A percentile compares a stretch with the other conserved stretches of the same genome.
phyloP scores from a whole-genome alignment of 2,113 vertebrate genomes.

The Hyperopisus bebe region DNA sequence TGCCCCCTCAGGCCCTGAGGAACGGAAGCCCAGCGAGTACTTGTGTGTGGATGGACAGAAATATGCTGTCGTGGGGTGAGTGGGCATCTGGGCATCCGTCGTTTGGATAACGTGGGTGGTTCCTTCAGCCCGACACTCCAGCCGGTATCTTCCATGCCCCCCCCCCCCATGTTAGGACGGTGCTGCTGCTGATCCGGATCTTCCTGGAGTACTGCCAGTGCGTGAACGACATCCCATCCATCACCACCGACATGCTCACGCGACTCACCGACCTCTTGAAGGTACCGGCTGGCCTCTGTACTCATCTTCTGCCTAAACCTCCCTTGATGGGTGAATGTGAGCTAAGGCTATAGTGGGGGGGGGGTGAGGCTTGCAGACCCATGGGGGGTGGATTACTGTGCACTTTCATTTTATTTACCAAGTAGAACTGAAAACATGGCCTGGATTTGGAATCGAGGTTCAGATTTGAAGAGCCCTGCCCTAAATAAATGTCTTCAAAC shows the following conservation, averaged over 20 bases:
- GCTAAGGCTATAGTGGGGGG: neutral
- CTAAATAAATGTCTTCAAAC: neutral
- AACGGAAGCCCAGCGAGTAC: slow-evolving; percentile 81
- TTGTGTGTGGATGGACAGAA: slow-evolving; percentile 82
- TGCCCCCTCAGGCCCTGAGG: slow-evolving; percentile 63
- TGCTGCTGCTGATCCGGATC: slow-evolving; percentile 92
- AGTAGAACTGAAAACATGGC: neutral
- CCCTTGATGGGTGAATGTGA: neutral
- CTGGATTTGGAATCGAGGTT: neutral
- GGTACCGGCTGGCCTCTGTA: slow-evolving; percentile 48
- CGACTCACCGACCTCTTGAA: slow-evolving; percentile 91
- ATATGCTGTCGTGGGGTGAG: slow-evolving; percentile 92
- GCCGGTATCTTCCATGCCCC: neutral
- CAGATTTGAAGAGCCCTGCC: too few relatives aligned
- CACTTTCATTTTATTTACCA: neutral
- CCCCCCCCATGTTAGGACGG: slow-evolving; percentile 68
- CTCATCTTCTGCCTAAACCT: neutral
- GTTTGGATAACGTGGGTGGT: neutral
- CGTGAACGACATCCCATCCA: slow-evolving; percentile 92
- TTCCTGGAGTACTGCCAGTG: slow-evolving; percentile 98
- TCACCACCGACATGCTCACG: slow-evolving; percentile 91
- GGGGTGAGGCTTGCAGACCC: neutral
- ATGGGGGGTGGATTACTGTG: neutral
- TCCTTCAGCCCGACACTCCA: neutral
- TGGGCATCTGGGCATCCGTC: neutral